These are phyloP conservation scores for Gastracanthus pulcherrimus DNA, from an alignment of 2,888 invertebrate species.

Conservation along the genomic window DNA sequence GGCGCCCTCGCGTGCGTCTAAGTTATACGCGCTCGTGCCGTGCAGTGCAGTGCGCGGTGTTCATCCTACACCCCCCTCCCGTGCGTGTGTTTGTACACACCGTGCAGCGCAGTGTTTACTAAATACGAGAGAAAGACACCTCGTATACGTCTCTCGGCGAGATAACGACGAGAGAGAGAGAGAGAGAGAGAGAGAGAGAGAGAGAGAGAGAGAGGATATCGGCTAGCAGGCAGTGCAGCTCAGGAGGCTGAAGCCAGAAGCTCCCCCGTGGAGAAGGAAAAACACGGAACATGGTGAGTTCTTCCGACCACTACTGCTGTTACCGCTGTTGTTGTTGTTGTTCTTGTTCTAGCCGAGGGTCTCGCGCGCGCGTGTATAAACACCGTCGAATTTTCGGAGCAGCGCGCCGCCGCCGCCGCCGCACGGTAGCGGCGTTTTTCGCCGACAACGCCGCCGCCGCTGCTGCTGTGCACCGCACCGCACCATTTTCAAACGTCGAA, in stretches of 20 bases:
- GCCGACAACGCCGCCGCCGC: neutral
- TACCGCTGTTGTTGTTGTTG: neutral
- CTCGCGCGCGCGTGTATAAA: neutral
- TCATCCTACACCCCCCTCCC: too few species aligned
- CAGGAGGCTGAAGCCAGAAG: neutral
- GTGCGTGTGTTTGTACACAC: neutral
- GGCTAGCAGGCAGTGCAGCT: neutral
- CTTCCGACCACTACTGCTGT: too few species aligned
- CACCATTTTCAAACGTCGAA: neutral
- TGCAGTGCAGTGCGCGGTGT: neutral
- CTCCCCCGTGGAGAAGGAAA: too few species aligned
- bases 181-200: too few species aligned
- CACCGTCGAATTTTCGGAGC: neutral
- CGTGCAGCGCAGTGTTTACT: too few species aligned
- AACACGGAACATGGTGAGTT: neutral
- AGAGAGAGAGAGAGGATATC: neutral
- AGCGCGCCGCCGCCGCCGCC: slow-evolving; percentile 1
- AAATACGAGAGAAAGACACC: too few species aligned
- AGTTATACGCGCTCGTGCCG: too few species aligned
- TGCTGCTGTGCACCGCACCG: neutral
- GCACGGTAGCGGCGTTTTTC: slow-evolving; percentile 15
- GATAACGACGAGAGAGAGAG: too few species aligned
- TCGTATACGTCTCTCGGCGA: too few species aligned
- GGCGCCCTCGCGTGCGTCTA: too few species aligned
- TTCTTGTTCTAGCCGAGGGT: neutral